Evolutionary conservation across 1,140 invertebrate genomes (phyloP), one percentile per base, ranked within the genome.

Genomic region (Wasmannia auropunctata): DNA sequence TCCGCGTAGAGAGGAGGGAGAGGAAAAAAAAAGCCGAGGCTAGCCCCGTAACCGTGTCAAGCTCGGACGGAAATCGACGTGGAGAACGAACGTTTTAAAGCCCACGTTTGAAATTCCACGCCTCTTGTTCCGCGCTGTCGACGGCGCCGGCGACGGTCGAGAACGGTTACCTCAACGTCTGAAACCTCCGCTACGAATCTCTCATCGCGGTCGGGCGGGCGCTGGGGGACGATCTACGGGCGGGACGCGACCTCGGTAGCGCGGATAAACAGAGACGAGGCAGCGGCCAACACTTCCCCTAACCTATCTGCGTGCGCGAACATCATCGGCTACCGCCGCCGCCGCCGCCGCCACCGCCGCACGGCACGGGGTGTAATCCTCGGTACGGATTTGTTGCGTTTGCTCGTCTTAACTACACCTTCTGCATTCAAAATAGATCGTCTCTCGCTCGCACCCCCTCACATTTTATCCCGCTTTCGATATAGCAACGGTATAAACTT

Each of bases 121-220:
- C 31, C 46, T 60, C 10, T 54, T 22, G n/a, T 81, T 34, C 75
- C 79, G 16, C 11, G 46, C 3, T 19, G 1, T 11, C n/a, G 28
- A 80, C 69, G 51, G 69, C 70, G 37, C 40, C n/a, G 56, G 49
- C 22, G 63, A 22, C 40, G 40, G 43, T 65, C 25, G 65, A 54
- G 19, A 34, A 58, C 25, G 37, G 6, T 83, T 83, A 83, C 79
- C 79, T 83, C 67, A 14, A 8, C 54, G 37, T 72, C 25, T 83
- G n/a, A n/a, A 74, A 83, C 28, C 51, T 83, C 67, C 67, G 79
- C 79, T 83, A 83, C 79, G 79, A 83, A 58, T 74, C 25, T 37
- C 51, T 83, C 79, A 83, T 83, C 67, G 79, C 67, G 67, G 56
- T 8, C 51, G 37, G 31, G 3, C 43, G 28, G 22, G 16, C 46